Evolutionary conservation across 2,888 invertebrate genomes (phyloP), one percentile per base, ranked within the genome.

Genomic region (Drosophila affinis): DNA sequence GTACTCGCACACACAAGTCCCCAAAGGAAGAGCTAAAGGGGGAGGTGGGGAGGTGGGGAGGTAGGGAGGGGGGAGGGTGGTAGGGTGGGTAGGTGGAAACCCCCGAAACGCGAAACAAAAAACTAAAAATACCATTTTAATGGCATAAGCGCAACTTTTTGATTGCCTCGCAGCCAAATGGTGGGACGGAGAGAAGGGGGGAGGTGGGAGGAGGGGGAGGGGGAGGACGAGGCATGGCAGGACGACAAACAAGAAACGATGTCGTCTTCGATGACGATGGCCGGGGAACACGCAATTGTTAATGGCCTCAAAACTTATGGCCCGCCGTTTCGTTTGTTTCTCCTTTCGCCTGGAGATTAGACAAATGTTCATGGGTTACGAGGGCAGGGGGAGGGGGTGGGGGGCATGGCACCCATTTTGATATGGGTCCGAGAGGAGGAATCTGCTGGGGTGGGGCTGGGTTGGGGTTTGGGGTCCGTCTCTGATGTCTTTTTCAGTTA

Each of bases 81-180:
- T 12, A 1, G 3, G 34, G 12, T 3, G n/a, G 14, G 34, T 21
- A 27, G 17, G 24, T 5, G 5, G 9, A 48, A n/a, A 32, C 39
- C n/a, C 14, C n/a, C 63, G 29, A 24, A 60, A 60, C 68, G 49
- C 52, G 47, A 44, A 39, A 56, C 51, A 45, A 55, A 60, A 70
- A 58, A 67, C 76, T 79, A 82, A 73, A 77, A 82, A 79, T 82
- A 77, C 79, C 76, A 77, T 77, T 79, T 39, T 82, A 65, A 77
- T 77, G 83, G 62, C 62, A 76, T 72, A 79, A 82, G 77, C 79
- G 60, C 62, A 82, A 76, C 77, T 79, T 79, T 77, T 77, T 79
- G 83, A 77, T 82, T 82, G 77, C 82, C 64, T 54, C 52, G 58
- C 34, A 52, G 29, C 27, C 57, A 67, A 59, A 75, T 59, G 39